Evolutionary conservation across 2,113 vertebrate genomes (phyloP).

Genomic region (Glaucomys volans): DNA sequence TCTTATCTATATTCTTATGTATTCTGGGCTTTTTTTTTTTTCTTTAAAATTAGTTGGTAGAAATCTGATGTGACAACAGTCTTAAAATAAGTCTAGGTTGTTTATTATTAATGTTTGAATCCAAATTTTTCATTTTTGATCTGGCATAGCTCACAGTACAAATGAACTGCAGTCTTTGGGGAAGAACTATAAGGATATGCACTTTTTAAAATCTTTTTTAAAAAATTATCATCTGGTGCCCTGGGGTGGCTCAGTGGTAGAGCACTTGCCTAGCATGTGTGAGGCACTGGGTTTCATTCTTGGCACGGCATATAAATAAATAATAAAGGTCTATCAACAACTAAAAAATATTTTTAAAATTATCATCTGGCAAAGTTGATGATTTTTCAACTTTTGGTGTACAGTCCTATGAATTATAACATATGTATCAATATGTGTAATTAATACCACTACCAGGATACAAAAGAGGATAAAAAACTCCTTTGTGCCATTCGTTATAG

Average conservation of each 20-base stretch:
- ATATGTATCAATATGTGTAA: neutral
- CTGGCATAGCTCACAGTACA: neutral
- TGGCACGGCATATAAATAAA: too few species aligned
- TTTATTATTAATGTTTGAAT: slow-evolving; percentile 30
- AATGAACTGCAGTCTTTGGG: neutral
- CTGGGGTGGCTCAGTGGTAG: too few species aligned
- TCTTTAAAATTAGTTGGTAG: neutral
- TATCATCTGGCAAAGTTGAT: neutral
- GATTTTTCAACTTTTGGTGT: neutral
- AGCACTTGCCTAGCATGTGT: too few species aligned
- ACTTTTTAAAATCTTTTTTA: neutral
- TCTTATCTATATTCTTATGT: neutral
- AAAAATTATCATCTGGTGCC: neutral
- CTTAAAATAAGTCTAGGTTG: slow-evolving; percentile 1
- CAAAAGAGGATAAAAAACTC: neutral
- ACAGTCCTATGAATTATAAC: neutral
- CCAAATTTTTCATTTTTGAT: neutral
- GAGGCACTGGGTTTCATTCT: too few species aligned
- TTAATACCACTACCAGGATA: neutral
- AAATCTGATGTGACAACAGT: neutral
- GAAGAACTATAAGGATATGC: neutral
- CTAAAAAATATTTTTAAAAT: neutral
- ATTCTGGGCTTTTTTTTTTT: neutral
- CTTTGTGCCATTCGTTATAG: neutral
- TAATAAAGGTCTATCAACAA: too few species aligned